Base-by-base conservation (phyloP, 2,113 vertebrate genomes). In the Alouatta palliata region DNA sequence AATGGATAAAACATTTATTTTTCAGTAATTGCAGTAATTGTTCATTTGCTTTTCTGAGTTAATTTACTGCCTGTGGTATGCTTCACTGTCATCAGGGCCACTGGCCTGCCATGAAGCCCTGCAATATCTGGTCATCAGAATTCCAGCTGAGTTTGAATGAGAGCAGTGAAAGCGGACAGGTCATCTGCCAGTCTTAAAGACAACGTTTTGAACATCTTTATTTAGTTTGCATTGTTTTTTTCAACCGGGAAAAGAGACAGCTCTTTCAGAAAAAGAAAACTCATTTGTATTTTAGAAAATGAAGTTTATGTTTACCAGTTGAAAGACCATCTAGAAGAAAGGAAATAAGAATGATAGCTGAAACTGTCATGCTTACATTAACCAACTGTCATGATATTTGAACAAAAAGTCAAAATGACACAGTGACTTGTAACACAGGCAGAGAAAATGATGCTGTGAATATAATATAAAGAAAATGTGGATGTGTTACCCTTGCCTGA, bases 231-330 rank as follows among this genome's bases (percentile, higher is more conserved):
- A 32, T 84, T 61, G n/a, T 40, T 90, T 96, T 73, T 45, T 91
- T 43, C 64, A 92, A 56, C 6, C 8, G 23, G 27, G 21, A 64
- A 75, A 73, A 77, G 27, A 92, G 35, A 83, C 70, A 43, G 8
- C 25, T 73, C 7, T 96, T 93, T 91, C 9, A 43, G 30, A 2
- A 25, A 40, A 66, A 23, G 32, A 40, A 37, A 43, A 5, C 32
- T 92, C 10, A 66, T 85, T 91, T 96, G 88, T 47, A 87, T 21
- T 77, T 80, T 76, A 80, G 49, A 56, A 64, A 91, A 81, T 77
- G 11, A 87, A 70, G 27, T 47, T 40, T 82, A 56, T 30, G 73
- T 43, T 14, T 90, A 76, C 43, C 32, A 54, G 19, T 35, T 66
- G 32, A 76, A 83, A 90, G 35, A 73, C 11, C 2, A 25, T 66